Base-by-base conservation (phyloP, 2,888 invertebrate genomes). In the Parthenolecanium corni region DNA sequence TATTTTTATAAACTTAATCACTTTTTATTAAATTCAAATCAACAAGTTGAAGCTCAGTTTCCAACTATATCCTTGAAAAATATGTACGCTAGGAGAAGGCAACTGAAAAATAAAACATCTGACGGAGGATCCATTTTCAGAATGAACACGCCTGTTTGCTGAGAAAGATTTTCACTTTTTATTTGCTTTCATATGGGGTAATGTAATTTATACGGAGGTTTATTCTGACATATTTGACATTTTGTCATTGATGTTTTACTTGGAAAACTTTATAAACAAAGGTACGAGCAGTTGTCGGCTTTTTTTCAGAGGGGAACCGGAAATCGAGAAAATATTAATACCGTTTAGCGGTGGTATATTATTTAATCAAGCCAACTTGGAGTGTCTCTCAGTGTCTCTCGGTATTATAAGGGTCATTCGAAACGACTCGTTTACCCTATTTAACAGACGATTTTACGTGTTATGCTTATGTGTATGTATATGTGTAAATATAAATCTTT, bases 121-220 rank as follows among this genome's bases (percentile, higher is more conserved):
- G 31, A 31, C 31, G 31, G 9, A 31, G 31, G 9, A 6, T 31
- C 9, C 31, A 31, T 31, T 31, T 31, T 31, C 31, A 31, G 9
- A 31, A 18, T 42, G 44, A 42, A 14, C 18, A 14, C 18, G 44
- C 5, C 3, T 42, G 44, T 42, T 14, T 42, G 18, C 14, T 42
- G 18, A 16, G 14, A 4, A 4, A 4, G 44, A 42, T 16, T 42
- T 42, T 42, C n/a, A 42, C 18, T 31, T 9, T 16, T 42, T 42
- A 42, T 42, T 42, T 42, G 44, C 44, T 5, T 18, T 14, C 44
- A 14, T 4, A 18, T 4, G 16, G 44, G 42, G 25, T 56, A 56
- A 56, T 56, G 56, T 56, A 56, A 56, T 56, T 25, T 44, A 56
- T 56, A 56, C 44, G 56, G 42, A 56, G 40, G 40, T 56, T 56